Evolutionary conservation across 2,113 vertebrate species (phyloP), one percentile per base, ranked within the genome.

Genomic region (Rhineura floridana): DNA sequence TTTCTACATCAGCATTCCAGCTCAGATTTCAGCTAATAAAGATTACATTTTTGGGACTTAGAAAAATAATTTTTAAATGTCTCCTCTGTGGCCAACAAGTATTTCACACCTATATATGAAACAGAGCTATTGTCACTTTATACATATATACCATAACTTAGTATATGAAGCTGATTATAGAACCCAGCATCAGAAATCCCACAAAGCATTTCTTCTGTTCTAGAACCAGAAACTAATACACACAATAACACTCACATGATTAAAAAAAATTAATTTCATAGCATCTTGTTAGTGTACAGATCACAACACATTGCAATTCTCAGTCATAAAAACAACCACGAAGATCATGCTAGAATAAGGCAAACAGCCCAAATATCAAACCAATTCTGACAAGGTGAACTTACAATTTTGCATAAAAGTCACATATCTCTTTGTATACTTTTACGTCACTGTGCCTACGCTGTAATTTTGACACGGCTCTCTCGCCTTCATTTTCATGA

Each of bases 341-440:
- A 72, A 92, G 79, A 87, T 0, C 84, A 81, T 28, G 3, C 28
- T 59, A 89, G 13, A 88, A 75, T 0, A 3, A 44, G 88, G 80
- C 30, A 39, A 88, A 23, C 73, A 42, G 79, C 62, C 0, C 0
- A 4, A 81, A 52, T 42, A 55, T 90, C 73, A 89, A 21, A 81
- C 83, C 8, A 0, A 86, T 87, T 86, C 80, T 6, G 4, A 89
- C 65, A 46, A 91, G 83, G 86, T 2, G 11, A 90, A 99, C 99
- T 99, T 97, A 99, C 99, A 98, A 98, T 95, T 96, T 98, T 44
- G 98, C 98, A 92, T 99, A 99, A 94, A 99, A 99, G 96, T 99
- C 99, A 96, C 99, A 99, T 90, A 99, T 98, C 94, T 99, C 99
- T 95, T 99, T 99, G 96, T 99, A 99, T 93, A 99, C 98, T 96